phyloP scores from a whole-genome alignment of 2,888 invertebrate species.

The Hydropsyche betteni region DNA sequence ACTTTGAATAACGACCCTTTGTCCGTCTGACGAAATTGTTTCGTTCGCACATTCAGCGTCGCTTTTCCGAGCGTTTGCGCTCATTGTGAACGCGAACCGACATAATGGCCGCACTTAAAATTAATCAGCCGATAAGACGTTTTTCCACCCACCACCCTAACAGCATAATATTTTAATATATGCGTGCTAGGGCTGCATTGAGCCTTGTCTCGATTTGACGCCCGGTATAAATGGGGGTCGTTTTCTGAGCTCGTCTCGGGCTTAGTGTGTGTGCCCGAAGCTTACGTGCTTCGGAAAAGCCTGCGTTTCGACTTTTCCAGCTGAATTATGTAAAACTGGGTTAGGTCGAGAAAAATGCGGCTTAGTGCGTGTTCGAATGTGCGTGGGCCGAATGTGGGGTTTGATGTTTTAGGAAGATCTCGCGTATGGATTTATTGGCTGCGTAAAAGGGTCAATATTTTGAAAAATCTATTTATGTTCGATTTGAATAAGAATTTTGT shows the following conservation, averaged over 20 bases:
- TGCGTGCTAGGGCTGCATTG: background rate
- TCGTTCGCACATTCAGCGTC: background rate
- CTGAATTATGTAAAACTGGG: conserved; percentile 26
- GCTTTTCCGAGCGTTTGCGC: conserved; percentile 10
- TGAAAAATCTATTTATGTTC: too few relatives aligned
- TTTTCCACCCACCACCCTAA: background rate
- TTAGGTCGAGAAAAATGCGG: conserved; percentile 5
- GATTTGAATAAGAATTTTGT: too few relatives aligned
- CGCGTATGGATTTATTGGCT: conserved; percentile 7
- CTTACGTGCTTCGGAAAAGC: conserved; percentile 10
- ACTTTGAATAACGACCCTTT: conserved; percentile 3
- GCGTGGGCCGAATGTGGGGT: background rate
- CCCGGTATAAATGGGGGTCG: conserved; percentile 16
- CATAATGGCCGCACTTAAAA: conserved; percentile 18
- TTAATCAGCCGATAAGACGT: conserved; percentile 24
- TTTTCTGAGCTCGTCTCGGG: background rate
- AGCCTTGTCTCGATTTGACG: conserved; percentile 10
- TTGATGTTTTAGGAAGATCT: background rate
- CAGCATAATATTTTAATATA: too few relatives aligned
- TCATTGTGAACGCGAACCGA: background rate
- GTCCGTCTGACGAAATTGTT: conserved; percentile 2
- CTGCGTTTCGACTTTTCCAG: conserved; percentile 18
- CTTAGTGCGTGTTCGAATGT: background rate
- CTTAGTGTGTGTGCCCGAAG: background rate
- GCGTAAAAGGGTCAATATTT: conserved; percentile 13